A percentile compares a stretch with the other conserved stretches of the same genome.
Conservation (phyloP, 2,113 vertebrate genomes). For the Todiramphus saurophagus region DNA sequence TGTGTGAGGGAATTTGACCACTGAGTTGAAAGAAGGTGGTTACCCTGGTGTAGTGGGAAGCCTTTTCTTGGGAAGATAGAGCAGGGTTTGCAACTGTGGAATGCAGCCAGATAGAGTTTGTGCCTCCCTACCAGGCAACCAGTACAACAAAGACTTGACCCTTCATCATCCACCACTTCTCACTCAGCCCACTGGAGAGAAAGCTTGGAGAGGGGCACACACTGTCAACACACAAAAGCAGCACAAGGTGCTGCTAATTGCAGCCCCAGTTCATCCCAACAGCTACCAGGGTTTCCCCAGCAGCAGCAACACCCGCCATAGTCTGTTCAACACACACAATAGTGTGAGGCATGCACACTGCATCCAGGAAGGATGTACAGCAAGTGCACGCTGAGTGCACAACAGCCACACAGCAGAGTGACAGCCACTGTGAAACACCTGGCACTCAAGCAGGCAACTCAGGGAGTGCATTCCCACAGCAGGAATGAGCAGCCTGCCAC, state of each 20-base stretch:
- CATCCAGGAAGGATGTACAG: neutral
- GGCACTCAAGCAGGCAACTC: neutral
- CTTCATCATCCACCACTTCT: neutral
- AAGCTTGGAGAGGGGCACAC: accelerated
- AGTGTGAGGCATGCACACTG: neutral
- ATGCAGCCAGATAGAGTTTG: neutral
- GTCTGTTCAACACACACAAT: neutral
- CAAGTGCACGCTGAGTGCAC: too few relatives aligned
- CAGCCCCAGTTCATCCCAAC: neutral
- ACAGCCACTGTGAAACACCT: neutral
- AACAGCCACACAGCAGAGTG: accelerated
- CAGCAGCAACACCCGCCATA: neutral
- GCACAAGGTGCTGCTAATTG: neutral
- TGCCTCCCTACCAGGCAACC: neutral
- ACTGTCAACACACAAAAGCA: neutral
- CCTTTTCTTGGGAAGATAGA: neutral
- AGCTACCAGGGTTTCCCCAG: neutral
- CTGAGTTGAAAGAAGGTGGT: neutral
- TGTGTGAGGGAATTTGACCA: neutral
- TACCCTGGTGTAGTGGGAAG: accelerated
- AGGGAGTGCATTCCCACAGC: accelerated
- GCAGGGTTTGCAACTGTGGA: neutral
- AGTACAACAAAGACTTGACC: neutral
- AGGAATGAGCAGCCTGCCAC: neutral
- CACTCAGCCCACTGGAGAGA: neutral